Conservation (phyloP, 2,113 vertebrate species). For the Nettapus auritus region DNA sequence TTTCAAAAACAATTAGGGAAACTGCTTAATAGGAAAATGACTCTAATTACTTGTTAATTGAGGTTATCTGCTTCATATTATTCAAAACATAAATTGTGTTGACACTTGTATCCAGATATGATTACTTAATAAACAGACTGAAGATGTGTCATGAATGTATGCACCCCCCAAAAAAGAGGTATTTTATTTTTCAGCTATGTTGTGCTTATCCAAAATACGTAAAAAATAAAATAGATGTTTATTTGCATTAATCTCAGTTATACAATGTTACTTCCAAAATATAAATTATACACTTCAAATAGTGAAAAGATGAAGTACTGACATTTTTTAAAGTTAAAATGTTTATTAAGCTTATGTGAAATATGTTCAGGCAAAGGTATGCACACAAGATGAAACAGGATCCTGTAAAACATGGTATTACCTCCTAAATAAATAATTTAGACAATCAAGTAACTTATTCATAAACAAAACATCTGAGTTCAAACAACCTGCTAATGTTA, state of each 20-base stretch:
- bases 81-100: slow-evolving; percentile 73
- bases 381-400: not conserved
- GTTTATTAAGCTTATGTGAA: not conserved
- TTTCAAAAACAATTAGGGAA: slow-evolving; percentile 76
- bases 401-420: not conserved
- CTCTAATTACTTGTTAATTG: slow-evolving; percentile 74
- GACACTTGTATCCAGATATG: slow-evolving; percentile 70
- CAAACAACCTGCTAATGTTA: not conserved
- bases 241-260: not conserved
- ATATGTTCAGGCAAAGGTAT: not conserved
- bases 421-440: not conserved
- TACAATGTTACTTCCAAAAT: not conserved
- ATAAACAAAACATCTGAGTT: not conserved
- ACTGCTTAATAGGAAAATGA: slow-evolving; percentile 71
- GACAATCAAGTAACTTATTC: not conserved
- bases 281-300: not conserved
- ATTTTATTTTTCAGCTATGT: slow-evolving; percentile 16
- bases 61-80: slow-evolving; percentile 71
- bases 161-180: not conserved
- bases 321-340: not conserved
- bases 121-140: slow-evolving; percentile 71
- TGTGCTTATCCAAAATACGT: not conserved
- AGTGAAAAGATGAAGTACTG: not conserved
- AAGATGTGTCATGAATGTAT: slow-evolving; percentile 32
- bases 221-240: not conserved